phyloP scores from a whole-genome alignment of 2,888 invertebrate genomes.

The Rhagonycha lutea region DNA sequence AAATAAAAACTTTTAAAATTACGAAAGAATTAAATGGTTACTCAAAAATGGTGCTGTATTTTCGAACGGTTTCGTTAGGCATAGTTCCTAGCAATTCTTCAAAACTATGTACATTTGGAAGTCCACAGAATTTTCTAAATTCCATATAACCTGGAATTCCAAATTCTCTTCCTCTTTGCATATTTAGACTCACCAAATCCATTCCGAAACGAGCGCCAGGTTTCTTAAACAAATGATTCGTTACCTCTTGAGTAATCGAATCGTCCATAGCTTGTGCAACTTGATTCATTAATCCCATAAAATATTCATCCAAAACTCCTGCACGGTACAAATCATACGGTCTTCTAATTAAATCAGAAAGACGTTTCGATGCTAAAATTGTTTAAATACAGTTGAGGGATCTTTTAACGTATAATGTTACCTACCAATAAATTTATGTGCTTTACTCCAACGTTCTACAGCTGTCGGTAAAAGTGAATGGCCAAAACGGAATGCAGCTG shows the following conservation, averaged over 20 bases:
- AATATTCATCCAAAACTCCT: slow-evolving; percentile 87
- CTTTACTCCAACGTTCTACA: slow-evolving; percentile 92
- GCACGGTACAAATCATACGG: slow-evolving; percentile 90
- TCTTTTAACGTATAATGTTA: not conserved
- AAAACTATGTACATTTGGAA: slow-evolving; percentile 76
- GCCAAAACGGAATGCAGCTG: slow-evolving; percentile 90
- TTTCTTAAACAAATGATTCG: slow-evolving; percentile 90
- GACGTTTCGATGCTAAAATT: slow-evolving; percentile 76
- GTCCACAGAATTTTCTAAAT: slow-evolving; percentile 87
- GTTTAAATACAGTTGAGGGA: not conserved
- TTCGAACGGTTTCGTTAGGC: slow-evolving; percentile 84
- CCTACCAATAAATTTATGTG: slow-evolving; percentile 90
- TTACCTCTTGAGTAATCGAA: slow-evolving; percentile 87
- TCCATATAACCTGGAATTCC: slow-evolving; percentile 93
- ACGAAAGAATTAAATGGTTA: slow-evolving; percentile 46
- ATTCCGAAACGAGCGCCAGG: slow-evolving; percentile 75
- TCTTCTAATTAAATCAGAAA: slow-evolving; percentile 85
- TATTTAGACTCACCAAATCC: slow-evolving; percentile 90
- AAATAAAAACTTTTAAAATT: not conserved
- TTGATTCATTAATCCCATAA: slow-evolving; percentile 92
- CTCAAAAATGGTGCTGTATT: slow-evolving; percentile 84
- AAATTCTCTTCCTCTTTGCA: slow-evolving; percentile 91
- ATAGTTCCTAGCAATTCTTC: slow-evolving; percentile 84
- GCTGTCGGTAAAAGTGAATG: slow-evolving; percentile 89
- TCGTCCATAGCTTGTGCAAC: slow-evolving; percentile 95